phyloP scores from a whole-genome alignment of 1,140 invertebrate genomes.

The Luehdorfia chinensis region DNA sequence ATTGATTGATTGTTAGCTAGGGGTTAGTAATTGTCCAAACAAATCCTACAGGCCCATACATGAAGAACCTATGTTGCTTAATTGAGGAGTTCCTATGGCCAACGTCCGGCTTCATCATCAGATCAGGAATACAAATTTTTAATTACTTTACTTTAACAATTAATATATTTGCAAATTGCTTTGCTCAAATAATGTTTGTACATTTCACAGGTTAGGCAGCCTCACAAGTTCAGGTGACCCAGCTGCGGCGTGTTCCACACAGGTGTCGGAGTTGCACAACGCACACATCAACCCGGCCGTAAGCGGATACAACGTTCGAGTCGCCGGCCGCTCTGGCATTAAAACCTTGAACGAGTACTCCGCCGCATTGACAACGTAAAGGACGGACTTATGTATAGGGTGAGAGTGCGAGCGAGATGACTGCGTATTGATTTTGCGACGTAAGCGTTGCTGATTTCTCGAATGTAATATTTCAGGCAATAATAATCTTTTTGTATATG shows the following conservation, averaged over 20 bases:
- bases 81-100: too few relatives aligned
- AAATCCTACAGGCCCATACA: too few relatives aligned
- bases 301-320: constrained; percentile 19
- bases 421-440: not conserved
- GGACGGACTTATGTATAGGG: not conserved
- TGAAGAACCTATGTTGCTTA: too few relatives aligned
- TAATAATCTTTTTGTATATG: constrained; percentile 1
- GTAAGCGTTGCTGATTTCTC: too few relatives aligned
- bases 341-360: constrained; percentile 32
- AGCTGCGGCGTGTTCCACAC: constrained; percentile 76
- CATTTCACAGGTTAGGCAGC: constrained; percentile 49
- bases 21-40: too few relatives aligned
- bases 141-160: too few relatives aligned
- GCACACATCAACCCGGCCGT: constrained; percentile 52
- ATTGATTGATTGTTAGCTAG: too few relatives aligned
- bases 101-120: too few relatives aligned
- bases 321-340: constrained; percentile 30
- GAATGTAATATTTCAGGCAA: not conserved
- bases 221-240: constrained; percentile 77
- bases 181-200: too few relatives aligned
- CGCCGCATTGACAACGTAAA: constrained; percentile 8
- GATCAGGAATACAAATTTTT: too few relatives aligned
- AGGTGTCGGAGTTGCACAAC: constrained; percentile 58
- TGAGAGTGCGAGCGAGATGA: not conserved
- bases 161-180: too few relatives aligned